Evolutionary conservation across 2,113 vertebrate species (phyloP).

Genomic region (Tursiops truncatus): DNA sequence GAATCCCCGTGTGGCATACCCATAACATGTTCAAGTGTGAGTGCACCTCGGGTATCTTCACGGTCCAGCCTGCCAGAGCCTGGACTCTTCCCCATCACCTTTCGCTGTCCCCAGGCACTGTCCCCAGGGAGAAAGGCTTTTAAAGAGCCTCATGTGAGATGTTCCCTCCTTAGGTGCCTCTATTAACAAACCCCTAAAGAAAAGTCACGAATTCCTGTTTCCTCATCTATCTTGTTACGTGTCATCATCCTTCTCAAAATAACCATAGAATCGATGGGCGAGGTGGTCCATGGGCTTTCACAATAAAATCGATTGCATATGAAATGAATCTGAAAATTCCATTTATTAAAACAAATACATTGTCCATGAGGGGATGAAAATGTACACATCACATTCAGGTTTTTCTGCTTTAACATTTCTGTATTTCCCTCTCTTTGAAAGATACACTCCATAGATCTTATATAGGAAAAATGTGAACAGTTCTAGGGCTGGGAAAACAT

Average conservation of each 20-base stretch:
- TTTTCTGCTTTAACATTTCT: constrained; percentile 66
- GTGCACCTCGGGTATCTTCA: background rate
- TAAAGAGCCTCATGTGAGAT: background rate
- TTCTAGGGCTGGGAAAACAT: constrained; percentile 28
- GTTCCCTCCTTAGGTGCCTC: background rate
- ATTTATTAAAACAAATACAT: constrained; percentile 87
- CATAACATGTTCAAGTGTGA: background rate
- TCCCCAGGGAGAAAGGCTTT: background rate
- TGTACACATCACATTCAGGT: constrained; percentile 81
- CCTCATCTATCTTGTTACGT: background rate
- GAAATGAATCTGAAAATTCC: constrained; percentile 84
- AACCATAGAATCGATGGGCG: background rate
- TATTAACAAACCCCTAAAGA: background rate
- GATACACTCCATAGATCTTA: constrained; percentile 31
- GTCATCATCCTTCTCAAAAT: background rate
- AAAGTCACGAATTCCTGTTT: background rate
- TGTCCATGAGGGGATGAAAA: constrained; percentile 80
- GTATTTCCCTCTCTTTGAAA: constrained; percentile 52
- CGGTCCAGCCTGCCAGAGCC: background rate
- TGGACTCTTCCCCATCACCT: background rate
- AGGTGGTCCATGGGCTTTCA: background rate
- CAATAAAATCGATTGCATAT: constrained; percentile 53
- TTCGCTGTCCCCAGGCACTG: background rate
- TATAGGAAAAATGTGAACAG: constrained; percentile 64
- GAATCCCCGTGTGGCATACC: background rate